These are phyloP conservation scores for Aphodius sticticus DNA, from an alignment of 2,888 invertebrate species.

Conservation along the genomic window DNA sequence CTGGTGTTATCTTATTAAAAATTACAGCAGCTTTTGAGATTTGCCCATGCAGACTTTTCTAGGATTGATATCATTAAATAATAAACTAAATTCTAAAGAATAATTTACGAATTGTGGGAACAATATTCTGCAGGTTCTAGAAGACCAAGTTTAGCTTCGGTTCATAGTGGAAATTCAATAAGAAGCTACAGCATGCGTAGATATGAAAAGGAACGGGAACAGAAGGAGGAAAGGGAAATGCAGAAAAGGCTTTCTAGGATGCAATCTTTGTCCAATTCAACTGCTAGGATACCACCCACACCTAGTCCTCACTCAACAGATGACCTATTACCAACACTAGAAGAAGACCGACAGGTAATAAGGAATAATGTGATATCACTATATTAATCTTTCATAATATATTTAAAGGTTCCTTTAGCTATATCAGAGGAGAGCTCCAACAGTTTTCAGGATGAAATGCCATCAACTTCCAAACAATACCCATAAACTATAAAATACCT, in stretches of 20 bases:
- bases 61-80: no score
- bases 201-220: constrained; percentile 82
- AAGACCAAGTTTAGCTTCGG: constrained; percentile 86
- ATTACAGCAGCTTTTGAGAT: no score
- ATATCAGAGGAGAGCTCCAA: constrained; percentile 57
- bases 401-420: constrained; percentile 57
- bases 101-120: neutral
- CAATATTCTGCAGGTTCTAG: constrained; percentile 71
- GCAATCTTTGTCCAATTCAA: constrained; percentile 61
- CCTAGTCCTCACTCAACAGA: constrained; percentile 85
- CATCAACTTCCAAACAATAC: constrained; percentile 59
- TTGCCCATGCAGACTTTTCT: no score
- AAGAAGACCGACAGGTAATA: constrained; percentile 78
- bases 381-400: neutral
- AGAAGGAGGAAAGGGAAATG: constrained; percentile 83
- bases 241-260: constrained; percentile 77
- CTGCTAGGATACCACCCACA: constrained; percentile 68
- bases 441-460: constrained; percentile 58
- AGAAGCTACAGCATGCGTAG: constrained; percentile 83
- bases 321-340: constrained; percentile 81
- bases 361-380: neutral
- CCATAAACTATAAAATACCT: constrained; percentile 42
- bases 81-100: no score
- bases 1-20: no score
- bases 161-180: constrained; percentile 85